Evolutionary conservation across 2,888 invertebrate genomes (phyloP), one percentile per base, ranked within the genome.

Genomic region (Synergus laeviventris): DNA sequence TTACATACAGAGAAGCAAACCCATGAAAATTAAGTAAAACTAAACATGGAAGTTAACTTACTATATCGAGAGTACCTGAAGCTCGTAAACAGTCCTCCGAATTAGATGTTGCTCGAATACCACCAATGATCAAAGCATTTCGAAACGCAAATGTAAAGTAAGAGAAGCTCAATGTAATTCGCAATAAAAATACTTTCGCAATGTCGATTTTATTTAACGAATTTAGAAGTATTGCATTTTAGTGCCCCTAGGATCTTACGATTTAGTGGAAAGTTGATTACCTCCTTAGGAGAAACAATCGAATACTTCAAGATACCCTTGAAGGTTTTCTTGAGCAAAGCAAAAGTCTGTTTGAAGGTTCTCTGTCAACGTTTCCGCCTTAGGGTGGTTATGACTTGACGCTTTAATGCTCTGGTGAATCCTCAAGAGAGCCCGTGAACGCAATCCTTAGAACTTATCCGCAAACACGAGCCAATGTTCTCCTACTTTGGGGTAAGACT

Each of bases 241-340:
- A 56, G 11, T 1, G 12, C 1, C 24, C 12, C 18, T 24, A 14
- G 11, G 12, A 21, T 56, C 9, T 11, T n/a, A 11, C 9, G 56
- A 21, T 21, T 18, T 11, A 56, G 9, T 9, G 21, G 56, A 18
- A 14, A 24, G 9, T 54, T n/a, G 54, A 18, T 54, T 11, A 54
- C n/a, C 18, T 54, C 61, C 38, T 36, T 24, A 42, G 21, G 59
- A 42, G 56, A 31, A 66, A 70, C 42, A 56, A 73, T 73, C 60
- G 73, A 73, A 59, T 70, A 24, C 70, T 49, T 21, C n/a, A 70
- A 70, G 70, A n/a, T 54, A 49, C 12, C 49, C n/a, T 82, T 79
- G 81, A 76, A 79, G 84, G 83, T 86, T 87, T 85, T 84, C 86
- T 86, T 86, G 81, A 87, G 85, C 86, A 87, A 82, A 87, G 86